These are phyloP conservation scores for Gobio gobio DNA, from an alignment of 2,113 vertebrate genomes.

Conservation along the genomic window DNA sequence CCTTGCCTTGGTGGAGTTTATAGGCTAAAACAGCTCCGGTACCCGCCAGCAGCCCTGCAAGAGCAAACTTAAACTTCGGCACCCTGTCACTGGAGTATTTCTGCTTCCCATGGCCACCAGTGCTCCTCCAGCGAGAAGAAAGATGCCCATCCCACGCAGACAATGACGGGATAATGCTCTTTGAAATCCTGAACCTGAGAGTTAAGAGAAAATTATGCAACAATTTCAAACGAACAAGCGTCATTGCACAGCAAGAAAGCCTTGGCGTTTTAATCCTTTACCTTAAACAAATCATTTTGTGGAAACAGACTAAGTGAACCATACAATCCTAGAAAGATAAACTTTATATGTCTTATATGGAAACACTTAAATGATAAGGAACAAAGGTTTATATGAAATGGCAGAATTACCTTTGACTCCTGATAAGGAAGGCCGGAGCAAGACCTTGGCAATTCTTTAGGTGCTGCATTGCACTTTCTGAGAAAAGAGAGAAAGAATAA, in stretches of 20 bases:
- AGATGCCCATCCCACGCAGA: conserved; percentile 54
- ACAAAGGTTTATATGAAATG: conserved; percentile 37
- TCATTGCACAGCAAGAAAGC: background rate
- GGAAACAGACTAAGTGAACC: background rate
- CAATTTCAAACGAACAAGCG: background rate
- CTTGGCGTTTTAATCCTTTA: background rate
- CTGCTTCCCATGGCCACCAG: conserved; percentile 53
- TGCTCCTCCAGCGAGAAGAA: conserved; percentile 57
- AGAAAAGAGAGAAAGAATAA: conserved; percentile 11
- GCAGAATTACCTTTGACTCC: conserved; percentile 65
- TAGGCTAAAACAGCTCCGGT: conserved; percentile 72
- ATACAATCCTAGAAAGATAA: background rate
- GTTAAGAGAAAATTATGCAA: background rate
- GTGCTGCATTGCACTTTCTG: conserved; percentile 73
- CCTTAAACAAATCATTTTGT: background rate
- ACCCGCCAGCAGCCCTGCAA: conserved; percentile 76
- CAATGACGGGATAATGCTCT: conserved; percentile 45
- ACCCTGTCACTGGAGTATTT: conserved; percentile 18
- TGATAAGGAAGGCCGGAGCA: conserved; percentile 57
- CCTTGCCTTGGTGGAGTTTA: conserved; percentile 70
- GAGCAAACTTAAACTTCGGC: conserved; percentile 64
- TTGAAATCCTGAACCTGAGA: conserved; percentile 39
- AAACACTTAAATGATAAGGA: conserved; percentile 3
- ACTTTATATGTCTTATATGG: background rate
- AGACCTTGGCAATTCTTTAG: conserved; percentile 68